A percentile compares a stretch with the other conserved stretches of the same genome.
Conservation (phyloP, 2,797 vertebrate genomes). For the Pseudopleuronectes americanus region DNA sequence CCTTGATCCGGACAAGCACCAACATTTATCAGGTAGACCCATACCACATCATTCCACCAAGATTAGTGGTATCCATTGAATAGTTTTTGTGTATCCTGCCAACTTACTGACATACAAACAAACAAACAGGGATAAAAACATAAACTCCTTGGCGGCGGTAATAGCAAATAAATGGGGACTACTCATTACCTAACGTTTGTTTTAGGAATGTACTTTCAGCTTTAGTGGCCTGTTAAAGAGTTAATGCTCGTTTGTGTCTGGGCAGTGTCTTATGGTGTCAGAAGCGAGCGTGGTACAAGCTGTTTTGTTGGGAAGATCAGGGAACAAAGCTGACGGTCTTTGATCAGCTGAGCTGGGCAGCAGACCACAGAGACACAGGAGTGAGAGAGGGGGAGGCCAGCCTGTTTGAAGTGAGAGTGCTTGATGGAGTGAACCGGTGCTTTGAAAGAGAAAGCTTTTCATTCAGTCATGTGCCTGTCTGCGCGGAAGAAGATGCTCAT, state of each 20-base stretch:
- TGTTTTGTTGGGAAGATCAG: slow-evolving; percentile 71
- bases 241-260: slow-evolving; percentile 28
- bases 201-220: too few relatives aligned
- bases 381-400: slow-evolving; percentile 32
- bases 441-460: slow-evolving; percentile 59
- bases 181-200: too few relatives aligned
- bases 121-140: too few relatives aligned
- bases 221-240: slow-evolving; percentile 4
- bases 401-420: slow-evolving; percentile 64
- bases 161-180: too few relatives aligned
- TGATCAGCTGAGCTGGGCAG: slow-evolving; percentile 71
- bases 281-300: slow-evolving; percentile 57
- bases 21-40: too few relatives aligned
- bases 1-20: too few relatives aligned
- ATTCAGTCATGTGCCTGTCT: slow-evolving; percentile 39
- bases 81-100: too few relatives aligned
- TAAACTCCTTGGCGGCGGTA: too few relatives aligned
- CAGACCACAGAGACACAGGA: slow-evolving; percentile 54
- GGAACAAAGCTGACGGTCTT: slow-evolving; percentile 68
- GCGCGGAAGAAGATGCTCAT: slow-evolving; percentile 43
- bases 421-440: slow-evolving; percentile 56
- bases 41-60: too few relatives aligned
- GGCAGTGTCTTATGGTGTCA: slow-evolving; percentile 28
- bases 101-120: too few relatives aligned
- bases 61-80: too few relatives aligned